These are phyloP conservation scores for Nycticorax nycticorax DNA, from an alignment of 2,113 vertebrate species.

Conservation along the genomic window DNA sequence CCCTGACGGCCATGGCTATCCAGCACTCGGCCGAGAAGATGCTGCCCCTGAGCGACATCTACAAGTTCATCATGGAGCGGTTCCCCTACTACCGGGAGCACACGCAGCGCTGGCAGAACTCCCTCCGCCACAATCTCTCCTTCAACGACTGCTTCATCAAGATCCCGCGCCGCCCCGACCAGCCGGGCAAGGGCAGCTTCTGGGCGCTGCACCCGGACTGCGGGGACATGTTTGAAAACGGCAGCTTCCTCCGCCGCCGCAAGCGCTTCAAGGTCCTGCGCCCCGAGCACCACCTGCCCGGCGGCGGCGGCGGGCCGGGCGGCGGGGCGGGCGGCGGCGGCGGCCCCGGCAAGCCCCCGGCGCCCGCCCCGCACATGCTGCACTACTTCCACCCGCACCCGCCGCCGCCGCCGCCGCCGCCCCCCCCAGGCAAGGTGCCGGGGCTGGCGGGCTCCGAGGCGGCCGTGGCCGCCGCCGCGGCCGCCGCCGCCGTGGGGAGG, in stretches of 20 bases:
- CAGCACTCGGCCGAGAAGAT: constrained; percentile 98
- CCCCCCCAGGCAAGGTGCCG: constrained; percentile 56
- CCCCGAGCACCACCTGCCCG: constrained; percentile 77
- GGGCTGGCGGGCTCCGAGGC: constrained; percentile 13
- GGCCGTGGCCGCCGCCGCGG: constrained; percentile 61
- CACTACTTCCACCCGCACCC: constrained; percentile 50
- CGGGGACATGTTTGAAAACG: constrained; percentile 99
- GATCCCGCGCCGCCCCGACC: constrained; percentile 94
- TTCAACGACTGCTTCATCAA: constrained; percentile 99
- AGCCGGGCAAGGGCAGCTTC: constrained; percentile 97
- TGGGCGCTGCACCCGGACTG: constrained; percentile 97
- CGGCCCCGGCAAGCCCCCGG: neutral
- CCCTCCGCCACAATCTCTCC: constrained; percentile 95
- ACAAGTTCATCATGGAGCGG: constrained; percentile 99
- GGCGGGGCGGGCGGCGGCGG: neutral
- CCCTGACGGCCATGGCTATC: constrained; percentile 98
- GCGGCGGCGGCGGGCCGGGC: constrained; percentile 3
- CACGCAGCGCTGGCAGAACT: constrained; percentile 98
- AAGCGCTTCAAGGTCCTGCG: constrained; percentile 95
- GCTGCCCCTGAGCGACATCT: constrained; percentile 97
- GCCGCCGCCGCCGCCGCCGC: constrained; percentile 69
- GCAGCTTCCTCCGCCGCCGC: constrained; percentile 94
- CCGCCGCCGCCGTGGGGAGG: constrained; percentile 77
- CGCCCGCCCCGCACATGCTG: constrained; percentile 9
- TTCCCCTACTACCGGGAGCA: constrained; percentile 98